Percentiles rank a stretch among this genome's conserved stretches.
These are phyloP conservation scores for Sesamia nonagrioides DNA, from an alignment of 1,140 invertebrate genomes.

Conservation along the genomic window DNA sequence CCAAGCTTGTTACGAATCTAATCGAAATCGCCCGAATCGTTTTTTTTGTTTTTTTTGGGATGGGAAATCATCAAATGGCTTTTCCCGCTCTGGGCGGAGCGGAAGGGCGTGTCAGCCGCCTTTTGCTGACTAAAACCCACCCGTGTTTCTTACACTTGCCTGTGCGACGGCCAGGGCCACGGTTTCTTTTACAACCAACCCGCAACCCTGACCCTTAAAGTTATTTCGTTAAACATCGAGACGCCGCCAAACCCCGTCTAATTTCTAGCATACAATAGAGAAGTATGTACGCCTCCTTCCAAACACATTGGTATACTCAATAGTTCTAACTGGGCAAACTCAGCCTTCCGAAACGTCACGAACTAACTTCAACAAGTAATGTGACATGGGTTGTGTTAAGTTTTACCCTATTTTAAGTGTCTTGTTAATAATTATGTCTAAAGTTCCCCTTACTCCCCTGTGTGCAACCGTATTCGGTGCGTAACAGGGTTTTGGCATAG, in stretches of 20 bases:
- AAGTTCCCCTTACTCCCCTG: conserved; percentile 37
- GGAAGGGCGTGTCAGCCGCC: too few species aligned
- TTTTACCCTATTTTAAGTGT: conserved; percentile 54
- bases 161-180: too few species aligned
- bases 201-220: not conserved
- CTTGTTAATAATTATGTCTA: conserved; percentile 55
- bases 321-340: not conserved
- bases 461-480: conserved; percentile 15
- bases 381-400: conserved; percentile 54
- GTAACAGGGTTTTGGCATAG: conserved; percentile 13
- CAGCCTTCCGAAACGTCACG: conserved; percentile 35
- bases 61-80: too few species aligned
- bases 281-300: not conserved
- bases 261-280: not conserved
- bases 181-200: too few species aligned
- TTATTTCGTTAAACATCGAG: not conserved
- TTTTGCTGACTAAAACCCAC: too few species aligned
- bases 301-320: not conserved
- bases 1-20: too few species aligned
- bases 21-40: too few species aligned
- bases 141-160: too few species aligned
- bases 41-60: too few species aligned
- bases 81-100: too few species aligned
- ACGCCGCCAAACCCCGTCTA: not conserved
- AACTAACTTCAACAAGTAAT: conserved; percentile 46